Evolutionary conservation across 2,888 invertebrate genomes (phyloP), one percentile per base, ranked within the genome.

Genomic region (Drosophila kanekoi): DNA sequence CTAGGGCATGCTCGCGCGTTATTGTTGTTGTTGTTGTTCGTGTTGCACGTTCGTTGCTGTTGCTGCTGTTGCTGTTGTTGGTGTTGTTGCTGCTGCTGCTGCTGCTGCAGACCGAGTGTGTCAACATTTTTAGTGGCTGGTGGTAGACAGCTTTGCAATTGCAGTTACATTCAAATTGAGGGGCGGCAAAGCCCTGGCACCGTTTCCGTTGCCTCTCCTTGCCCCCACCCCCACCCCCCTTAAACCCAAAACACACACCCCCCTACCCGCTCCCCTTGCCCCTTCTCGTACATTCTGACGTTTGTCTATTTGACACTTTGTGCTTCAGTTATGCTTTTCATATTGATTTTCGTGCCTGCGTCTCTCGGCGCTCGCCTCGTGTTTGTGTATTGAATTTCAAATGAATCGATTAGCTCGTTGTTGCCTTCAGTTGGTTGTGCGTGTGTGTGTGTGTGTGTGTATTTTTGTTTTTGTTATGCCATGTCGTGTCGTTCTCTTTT

Each of bases 371-470:
- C 32, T 70, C 62, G 45, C 47, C 63, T 69, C 69, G 89, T 88
- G 87, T 89, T 86, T 84, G 87, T 87, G 89, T 87, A 85, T 89
- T 89, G 85, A 89, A 89, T 89, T 88, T 80, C 85, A 89, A 85
- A 89, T 87, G 89, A 85, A 85, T 87, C 85, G 90, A 89, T 85
- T 84, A 87, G 83, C 83, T 74, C 66, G 81, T 70, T 23, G 23
- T 23, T 77, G 79, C 86, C 72, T 75, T 79, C 72, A 81, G 56
- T 66, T 60, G 69, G 59, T 49, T 54, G 51, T 72, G 61, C 48
- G 49, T 43, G 47, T 51, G 28, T 58, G 47, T 59, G 20, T 1
- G 47, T 52, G 8, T 53, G n/a, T 45, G 44, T 54, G 28, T 57
- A 16, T 56, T 69, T 53, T 53, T 61, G 60, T 51, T 66, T 52